phyloP scores from a whole-genome alignment of 2,888 invertebrate genomes.

The Agrotis exclamationis region DNA sequence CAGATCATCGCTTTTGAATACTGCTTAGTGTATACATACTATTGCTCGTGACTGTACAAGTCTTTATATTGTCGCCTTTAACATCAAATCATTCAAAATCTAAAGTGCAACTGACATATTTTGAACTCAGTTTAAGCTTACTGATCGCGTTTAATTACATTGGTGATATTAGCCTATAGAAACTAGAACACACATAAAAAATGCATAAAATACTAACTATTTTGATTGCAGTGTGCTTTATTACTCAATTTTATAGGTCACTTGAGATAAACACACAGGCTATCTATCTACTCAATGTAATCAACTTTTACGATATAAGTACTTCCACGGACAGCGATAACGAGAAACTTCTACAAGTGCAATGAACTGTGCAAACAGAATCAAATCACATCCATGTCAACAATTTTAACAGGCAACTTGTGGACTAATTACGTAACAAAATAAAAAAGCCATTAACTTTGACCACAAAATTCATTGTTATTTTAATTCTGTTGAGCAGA shows the following conservation, averaged over 20 bases:
- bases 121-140: too few relatives aligned
- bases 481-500: neutral
- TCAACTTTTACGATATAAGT: neutral
- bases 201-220: neutral
- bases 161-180: neutral
- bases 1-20: too few relatives aligned
- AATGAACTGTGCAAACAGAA: slow-evolving; percentile 1
- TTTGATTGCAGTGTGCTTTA: neutral
- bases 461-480: neutral
- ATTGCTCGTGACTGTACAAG: too few relatives aligned
- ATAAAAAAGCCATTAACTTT: neutral
- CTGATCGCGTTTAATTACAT: neutral
- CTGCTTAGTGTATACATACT: too few relatives aligned
- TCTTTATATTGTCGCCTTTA: too few relatives aligned
- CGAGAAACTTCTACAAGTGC: neutral
- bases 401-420: slow-evolving; percentile 18
- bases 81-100: too few relatives aligned
- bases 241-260: neutral
- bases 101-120: too few relatives aligned
- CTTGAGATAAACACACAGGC: neutral
- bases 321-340: neutral
- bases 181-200: neutral
- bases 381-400: slow-evolving; percentile 24
- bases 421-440: neutral
- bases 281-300: neutral